phyloP scores from a whole-genome alignment of 2,113 vertebrate genomes.

The Columba janthina region DNA sequence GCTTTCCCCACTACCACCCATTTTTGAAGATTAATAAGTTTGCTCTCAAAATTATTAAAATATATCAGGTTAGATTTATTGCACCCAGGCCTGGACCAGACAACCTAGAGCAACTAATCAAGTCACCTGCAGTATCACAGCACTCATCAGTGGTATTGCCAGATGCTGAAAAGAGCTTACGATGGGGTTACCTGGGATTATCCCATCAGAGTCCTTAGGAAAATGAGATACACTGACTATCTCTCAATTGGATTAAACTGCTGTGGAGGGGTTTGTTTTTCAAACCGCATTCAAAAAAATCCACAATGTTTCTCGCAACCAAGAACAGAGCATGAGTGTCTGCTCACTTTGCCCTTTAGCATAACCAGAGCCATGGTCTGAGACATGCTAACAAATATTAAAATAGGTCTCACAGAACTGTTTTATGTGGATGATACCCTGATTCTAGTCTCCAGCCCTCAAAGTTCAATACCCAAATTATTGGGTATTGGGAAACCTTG shows the following conservation, averaged over 20 bases:
- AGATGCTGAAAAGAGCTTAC: constrained; percentile 21
- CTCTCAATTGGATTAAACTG: not conserved
- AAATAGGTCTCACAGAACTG: not conserved
- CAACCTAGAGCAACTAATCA: not conserved
- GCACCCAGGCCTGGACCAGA: not conserved
- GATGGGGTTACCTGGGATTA: constrained; percentile 49
- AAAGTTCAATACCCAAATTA: not conserved
- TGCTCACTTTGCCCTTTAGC: not conserved
- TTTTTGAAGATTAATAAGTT: not conserved
- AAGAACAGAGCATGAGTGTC: not conserved
- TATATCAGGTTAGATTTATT: not conserved
- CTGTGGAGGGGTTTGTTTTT: not conserved
- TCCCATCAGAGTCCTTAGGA: constrained; percentile 15
- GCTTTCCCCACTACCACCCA: fast-evolving
- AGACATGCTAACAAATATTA: not conserved
- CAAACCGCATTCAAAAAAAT: not conserved
- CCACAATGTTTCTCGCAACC: not conserved
- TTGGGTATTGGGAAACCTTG: not conserved
- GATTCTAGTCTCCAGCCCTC: not conserved
- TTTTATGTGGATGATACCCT: not conserved
- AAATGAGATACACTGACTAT: not conserved
- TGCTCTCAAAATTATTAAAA: not conserved
- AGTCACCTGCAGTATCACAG: constrained; percentile 15
- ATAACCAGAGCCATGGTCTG: not conserved
- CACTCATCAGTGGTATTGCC: not conserved